Conservation (phyloP, 2,888 invertebrate species). For the Dasypolia templi region DNA sequence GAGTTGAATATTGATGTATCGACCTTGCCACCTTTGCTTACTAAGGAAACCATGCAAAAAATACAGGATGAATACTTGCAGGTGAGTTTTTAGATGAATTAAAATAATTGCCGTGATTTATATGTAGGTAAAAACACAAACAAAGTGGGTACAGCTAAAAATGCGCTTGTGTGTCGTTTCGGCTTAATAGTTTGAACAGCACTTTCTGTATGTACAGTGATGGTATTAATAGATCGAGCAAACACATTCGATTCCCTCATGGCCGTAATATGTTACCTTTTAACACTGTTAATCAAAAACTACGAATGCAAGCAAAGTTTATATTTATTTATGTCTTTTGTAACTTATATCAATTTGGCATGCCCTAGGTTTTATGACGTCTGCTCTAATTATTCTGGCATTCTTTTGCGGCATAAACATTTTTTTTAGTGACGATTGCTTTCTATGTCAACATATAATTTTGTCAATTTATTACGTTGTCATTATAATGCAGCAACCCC, state of each 20-base stretch:
- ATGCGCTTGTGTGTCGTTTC: neutral
- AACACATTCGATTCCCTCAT: neutral
- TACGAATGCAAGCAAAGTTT: neutral
- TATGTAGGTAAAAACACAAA: neutral
- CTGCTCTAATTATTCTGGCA: neutral
- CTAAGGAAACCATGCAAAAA: constrained; percentile 93
- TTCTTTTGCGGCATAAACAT: neutral
- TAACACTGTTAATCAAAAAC: neutral
- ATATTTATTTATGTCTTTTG: neutral
- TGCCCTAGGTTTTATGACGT: neutral
- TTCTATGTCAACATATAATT: neutral
- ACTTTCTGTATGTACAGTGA: neutral
- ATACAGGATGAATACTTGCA: constrained; percentile 95
- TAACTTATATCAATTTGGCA: neutral
- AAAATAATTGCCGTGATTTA: neutral
- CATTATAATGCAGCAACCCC: neutral
- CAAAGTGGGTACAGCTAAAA: neutral
- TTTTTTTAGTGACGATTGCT: neutral
- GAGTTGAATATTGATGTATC: constrained; percentile 94
- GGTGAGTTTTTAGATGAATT: constrained; percentile 74
- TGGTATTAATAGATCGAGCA: neutral
- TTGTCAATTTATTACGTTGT: neutral
- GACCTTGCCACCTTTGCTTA: constrained; percentile 94
- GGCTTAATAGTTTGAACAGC: neutral
- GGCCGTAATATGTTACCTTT: neutral